These are phyloP conservation scores for Brachionus asplanchnoidis DNA, from an alignment of 1,140 invertebrate species.

Conservation along the genomic window DNA sequence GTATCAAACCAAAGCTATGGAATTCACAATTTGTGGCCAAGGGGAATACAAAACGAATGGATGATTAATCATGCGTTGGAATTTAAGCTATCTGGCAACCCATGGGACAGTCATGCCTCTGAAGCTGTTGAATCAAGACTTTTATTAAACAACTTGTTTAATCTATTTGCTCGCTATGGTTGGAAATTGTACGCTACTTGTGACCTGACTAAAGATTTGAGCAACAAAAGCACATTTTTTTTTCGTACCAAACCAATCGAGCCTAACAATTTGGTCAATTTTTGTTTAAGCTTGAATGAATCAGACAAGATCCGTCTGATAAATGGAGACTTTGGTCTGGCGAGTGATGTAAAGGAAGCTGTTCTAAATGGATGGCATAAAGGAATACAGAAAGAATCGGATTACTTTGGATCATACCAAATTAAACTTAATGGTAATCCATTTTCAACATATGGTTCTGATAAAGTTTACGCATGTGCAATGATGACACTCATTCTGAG, in stretches of 20 bases:
- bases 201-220: neutral
- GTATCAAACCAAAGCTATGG: neutral
- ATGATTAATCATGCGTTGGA: neutral
- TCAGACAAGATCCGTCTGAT: neutral
- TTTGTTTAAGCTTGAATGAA: conserved; percentile 13
- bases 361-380: neutral
- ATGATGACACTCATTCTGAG: conserved; percentile 12
- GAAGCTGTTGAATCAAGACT: conserved; percentile 1
- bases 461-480: neutral
- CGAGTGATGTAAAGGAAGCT: neutral
- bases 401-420: neutral
- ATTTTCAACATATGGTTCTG: neutral
- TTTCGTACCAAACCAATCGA: neutral
- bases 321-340: neutral
- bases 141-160: conserved; percentile 23
- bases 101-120: neutral
- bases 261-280: neutral
- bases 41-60: neutral
- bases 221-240: conserved; percentile 17
- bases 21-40: neutral
- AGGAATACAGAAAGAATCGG: neutral
- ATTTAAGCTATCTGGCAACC: conserved; percentile 9
- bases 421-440: neutral
- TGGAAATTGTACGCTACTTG: conserved; percentile 1
- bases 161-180: neutral